Base-by-base conservation (phyloP, 2,113 vertebrate genomes). In the Mus pahari region DNA sequence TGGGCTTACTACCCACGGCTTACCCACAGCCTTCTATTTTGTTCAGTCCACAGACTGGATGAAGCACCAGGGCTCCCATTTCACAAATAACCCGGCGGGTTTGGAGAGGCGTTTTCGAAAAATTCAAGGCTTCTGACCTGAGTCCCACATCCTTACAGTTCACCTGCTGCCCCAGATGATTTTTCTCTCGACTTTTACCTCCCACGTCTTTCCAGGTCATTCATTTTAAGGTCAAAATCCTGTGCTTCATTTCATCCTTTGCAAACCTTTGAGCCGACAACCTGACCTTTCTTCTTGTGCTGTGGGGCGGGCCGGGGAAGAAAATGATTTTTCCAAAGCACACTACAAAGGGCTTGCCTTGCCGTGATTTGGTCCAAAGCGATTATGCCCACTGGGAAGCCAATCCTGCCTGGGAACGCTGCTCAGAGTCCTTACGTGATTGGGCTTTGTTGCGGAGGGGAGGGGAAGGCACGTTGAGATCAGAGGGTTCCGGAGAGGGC, bases 161-260 rank as follows among this genome's bases (percentile, higher is more conserved):
- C 87, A 91, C n/a, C 77, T 45, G 48, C 0, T 45, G 75, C 12
- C 28, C 24, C 71, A 75, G 42, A 58, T 17, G 55, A 33, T 22
- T 96, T 70, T 84, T 70, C 92, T 77, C 93, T 82, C 68, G 48
- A 26, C 31, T 90, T 95, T 73, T 92, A 70, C 45, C 45, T 88
- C 83, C 71, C 36, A 26, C 16, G 53, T 53, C 42, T 91, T 96
- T 79, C 96, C 92, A 97, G 93, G 71, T 84, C 97, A 96, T 94
- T 70, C 81, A 92, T 91, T 94, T 83, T 78, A 79, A 88, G 86
- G 53, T 91, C 86, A 81, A 86, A 97, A 79, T 4, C 91, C 73
- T 50, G 53, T 96, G 96, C 97, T 97, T 97, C 97, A 97, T 97
- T 98, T 90, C 89, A 93, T 96, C 92, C 94, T 97, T 98, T 97